Conservation (phyloP, 2,797 vertebrate species). For the Linurgus olivaceus region DNA sequence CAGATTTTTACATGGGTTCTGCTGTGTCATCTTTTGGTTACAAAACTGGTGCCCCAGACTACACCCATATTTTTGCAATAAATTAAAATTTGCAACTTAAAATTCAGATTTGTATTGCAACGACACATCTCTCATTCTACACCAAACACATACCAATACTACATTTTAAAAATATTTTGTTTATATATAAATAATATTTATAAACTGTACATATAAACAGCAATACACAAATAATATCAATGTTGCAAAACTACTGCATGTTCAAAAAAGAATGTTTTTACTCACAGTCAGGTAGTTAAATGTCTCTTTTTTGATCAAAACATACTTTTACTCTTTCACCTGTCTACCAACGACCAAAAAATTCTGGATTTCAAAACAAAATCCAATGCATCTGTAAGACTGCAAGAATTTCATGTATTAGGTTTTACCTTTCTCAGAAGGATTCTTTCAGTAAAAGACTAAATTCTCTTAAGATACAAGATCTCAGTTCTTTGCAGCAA, state of each 20-base stretch:
- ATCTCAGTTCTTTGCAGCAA: not conserved
- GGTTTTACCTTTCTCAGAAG: not conserved
- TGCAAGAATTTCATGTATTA: not conserved
- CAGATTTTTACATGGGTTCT: not conserved
- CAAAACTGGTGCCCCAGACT: not conserved
- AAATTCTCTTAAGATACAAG: not conserved
- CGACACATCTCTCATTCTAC: not conserved
- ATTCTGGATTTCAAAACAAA: not conserved
- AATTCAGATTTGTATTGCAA: not conserved
- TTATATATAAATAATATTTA: not conserved
- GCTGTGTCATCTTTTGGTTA: not conserved
- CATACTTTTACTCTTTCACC: not conserved
- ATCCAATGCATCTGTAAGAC: not conserved
- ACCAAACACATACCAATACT: not conserved
- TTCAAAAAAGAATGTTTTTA: not conserved
- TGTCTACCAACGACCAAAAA: fast-evolving
- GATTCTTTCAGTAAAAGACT: not conserved
- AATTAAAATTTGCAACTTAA: not conserved
- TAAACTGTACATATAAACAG: not conserved
- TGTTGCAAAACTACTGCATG: not conserved
- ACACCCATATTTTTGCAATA: not conserved
- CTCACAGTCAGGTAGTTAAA: not conserved
- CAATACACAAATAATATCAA: not conserved
- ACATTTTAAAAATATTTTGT: not conserved
- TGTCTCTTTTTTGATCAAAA: not conserved